These are phyloP conservation scores for Graptemys geographica DNA, from an alignment of 2,797 vertebrate species.

Conservation along the genomic window DNA sequence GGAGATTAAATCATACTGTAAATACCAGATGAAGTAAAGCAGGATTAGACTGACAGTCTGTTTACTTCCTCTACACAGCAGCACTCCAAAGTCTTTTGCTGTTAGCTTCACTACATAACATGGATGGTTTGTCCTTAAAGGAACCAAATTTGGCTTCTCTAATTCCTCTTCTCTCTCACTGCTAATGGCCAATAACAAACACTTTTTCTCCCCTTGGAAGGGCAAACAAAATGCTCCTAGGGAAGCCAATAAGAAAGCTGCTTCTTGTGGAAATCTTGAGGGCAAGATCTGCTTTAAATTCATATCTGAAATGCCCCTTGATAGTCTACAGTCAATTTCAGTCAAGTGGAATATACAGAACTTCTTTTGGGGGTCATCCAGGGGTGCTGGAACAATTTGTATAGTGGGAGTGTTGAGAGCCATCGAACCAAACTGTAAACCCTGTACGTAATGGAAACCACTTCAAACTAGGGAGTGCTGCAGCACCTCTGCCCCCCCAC, in stretches of 20 bases:
- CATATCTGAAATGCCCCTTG: neutral
- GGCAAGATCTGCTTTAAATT: neutral
- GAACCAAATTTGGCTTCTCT: conserved; percentile 8
- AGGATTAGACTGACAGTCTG: conserved; percentile 58
- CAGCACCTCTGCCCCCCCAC: no score
- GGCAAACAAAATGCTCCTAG: neutral
- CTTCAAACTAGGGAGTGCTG: no score
- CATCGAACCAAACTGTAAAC: no score
- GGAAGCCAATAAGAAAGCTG: neutral
- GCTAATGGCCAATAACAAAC: neutral
- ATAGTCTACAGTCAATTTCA: neutral
- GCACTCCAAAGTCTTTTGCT: conserved; percentile 36
- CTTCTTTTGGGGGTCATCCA: neutral
- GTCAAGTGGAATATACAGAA: neutral
- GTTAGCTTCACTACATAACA: neutral
- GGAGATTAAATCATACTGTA: conserved; percentile 84
- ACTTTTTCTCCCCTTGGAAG: neutral
- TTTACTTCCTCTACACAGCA: conserved; percentile 60
- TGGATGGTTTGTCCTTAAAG: conserved; percentile 8
- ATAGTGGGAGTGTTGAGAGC: no score
- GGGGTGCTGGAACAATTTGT: no score
- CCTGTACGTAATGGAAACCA: no score
- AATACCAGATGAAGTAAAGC: conserved; percentile 68
- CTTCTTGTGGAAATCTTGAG: neutral
- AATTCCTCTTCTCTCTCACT: neutral